A percentile compares a stretch with the other conserved stretches of the same genome.
These are phyloP conservation scores for Oreonectes daqikongensis DNA, from an alignment of 2,797 vertebrate species.

Conservation along the genomic window DNA sequence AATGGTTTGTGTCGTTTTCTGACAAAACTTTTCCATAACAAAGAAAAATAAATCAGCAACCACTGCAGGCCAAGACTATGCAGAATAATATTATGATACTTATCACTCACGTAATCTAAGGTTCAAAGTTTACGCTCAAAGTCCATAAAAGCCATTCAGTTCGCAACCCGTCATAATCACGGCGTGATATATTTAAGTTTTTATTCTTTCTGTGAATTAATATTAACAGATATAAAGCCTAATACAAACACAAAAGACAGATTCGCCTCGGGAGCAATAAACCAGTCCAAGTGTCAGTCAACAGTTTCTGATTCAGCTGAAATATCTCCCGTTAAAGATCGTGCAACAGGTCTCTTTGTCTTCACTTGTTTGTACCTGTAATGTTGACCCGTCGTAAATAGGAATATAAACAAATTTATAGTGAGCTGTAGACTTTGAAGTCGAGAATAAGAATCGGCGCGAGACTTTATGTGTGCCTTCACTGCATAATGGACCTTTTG, in stretches of 20 bases:
- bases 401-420: slow-evolving; percentile 61
- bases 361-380: slow-evolving; percentile 6
- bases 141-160: slow-evolving; percentile 34
- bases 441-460: slow-evolving; percentile 75
- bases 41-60: not conserved
- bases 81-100: slow-evolving; percentile 15
- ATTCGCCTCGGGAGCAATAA: not conserved
- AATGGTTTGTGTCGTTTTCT: not conserved
- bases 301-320: slow-evolving; percentile 1
- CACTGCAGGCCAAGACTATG: not conserved
- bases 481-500: slow-evolving; percentile 76
- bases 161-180: slow-evolving; percentile 10
- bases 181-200: slow-evolving; percentile 9
- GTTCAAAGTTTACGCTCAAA: slow-evolving; percentile 34
- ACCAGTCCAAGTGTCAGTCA: slow-evolving; percentile 17
- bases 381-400: slow-evolving; percentile 59
- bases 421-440: slow-evolving; percentile 73
- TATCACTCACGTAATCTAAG: slow-evolving; percentile 20
- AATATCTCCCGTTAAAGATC: not conserved
- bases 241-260: slow-evolving; percentile 2
- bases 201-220: slow-evolving; percentile 8
- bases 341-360: not conserved
- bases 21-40: not conserved
- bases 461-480: slow-evolving; percentile 72
- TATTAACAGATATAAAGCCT: not conserved